phyloP scores from a whole-genome alignment of 2,888 invertebrate species.

The Agrenia bidenticulata region DNA sequence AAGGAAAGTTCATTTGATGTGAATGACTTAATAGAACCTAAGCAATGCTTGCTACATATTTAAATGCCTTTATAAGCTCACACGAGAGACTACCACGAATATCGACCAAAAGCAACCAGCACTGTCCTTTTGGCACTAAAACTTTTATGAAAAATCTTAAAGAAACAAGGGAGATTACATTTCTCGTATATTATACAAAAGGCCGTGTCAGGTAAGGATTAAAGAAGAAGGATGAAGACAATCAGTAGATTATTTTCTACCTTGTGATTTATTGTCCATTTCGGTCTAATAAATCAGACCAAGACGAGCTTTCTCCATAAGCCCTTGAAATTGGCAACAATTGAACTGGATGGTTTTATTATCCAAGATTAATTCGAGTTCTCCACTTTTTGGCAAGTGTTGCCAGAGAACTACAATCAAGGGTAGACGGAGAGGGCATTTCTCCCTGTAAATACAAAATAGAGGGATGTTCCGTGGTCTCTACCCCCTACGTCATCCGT shows the following conservation, averaged over 20 bases:
- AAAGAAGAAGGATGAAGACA: conserved; percentile 43
- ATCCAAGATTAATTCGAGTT: conserved; percentile 15
- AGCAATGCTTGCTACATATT: not conserved
- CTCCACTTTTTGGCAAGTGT: conserved; percentile 9
- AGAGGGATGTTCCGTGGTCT: too few species aligned
- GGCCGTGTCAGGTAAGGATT: conserved; percentile 23
- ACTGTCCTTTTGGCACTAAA: too few species aligned
- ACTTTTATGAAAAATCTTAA: not conserved
- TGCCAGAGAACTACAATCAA: conserved; percentile 14
- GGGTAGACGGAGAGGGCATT: too few species aligned
- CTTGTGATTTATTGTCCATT: conserved; percentile 51
- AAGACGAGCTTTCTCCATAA: not conserved
- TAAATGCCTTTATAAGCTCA: too few species aligned
- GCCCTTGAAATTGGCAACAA: conserved; percentile 20
- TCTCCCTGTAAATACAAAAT: not conserved
- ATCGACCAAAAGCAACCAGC: too few species aligned
- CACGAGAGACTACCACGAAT: too few species aligned
- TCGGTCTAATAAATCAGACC: conserved; percentile 49
- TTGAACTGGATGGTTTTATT: conserved; percentile 11
- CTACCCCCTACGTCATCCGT: too few species aligned
- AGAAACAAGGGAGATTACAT: conserved; percentile 1
- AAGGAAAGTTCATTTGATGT: not conserved
- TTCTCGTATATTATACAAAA: conserved; percentile 11
- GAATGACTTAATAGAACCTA: conserved; percentile 1
- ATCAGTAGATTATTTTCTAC: conserved; percentile 50